Conservation (phyloP, 2,113 vertebrate genomes). For the Laticauda laticaudata region DNA sequence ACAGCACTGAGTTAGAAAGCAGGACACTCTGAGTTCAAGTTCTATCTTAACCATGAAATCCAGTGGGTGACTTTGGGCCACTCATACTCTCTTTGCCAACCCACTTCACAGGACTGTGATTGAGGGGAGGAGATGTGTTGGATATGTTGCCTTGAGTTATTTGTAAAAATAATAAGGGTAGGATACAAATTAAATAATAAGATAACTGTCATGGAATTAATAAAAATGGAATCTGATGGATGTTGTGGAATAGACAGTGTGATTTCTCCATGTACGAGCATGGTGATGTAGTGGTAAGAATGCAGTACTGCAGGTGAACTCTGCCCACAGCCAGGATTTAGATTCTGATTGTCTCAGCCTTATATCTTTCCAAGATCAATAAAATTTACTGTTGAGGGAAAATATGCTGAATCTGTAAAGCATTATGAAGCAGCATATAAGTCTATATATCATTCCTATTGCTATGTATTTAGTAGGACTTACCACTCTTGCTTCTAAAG, state of each 20-base stretch:
- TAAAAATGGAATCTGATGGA: background rate
- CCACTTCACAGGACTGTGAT: background rate
- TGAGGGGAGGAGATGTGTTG: background rate
- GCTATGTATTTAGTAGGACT: slow-evolving; percentile 38
- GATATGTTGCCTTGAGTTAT: background rate
- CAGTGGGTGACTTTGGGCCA: background rate
- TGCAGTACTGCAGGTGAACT: background rate
- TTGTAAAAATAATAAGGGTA: background rate
- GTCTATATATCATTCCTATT: background rate
- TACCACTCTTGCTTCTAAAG: slow-evolving; percentile 86
- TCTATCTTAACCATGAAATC: no score
- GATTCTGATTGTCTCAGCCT: background rate
- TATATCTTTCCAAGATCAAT: background rate
- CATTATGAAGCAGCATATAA: background rate
- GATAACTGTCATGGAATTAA: background rate
- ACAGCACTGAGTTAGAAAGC: background rate
- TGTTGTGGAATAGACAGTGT: background rate
- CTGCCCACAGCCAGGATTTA: background rate
- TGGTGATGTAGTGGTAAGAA: background rate
- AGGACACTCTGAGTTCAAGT: background rate
- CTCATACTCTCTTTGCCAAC: background rate
- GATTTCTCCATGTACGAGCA: background rate
- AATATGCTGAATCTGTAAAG: background rate
- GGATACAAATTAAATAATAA: background rate
- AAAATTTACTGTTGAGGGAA: background rate